A percentile compares a stretch with the other conserved stretches of the same genome.
These are phyloP conservation scores for Tychaedon coryphoeus DNA, from an alignment of 2,113 vertebrate genomes.

Conservation along the genomic window DNA sequence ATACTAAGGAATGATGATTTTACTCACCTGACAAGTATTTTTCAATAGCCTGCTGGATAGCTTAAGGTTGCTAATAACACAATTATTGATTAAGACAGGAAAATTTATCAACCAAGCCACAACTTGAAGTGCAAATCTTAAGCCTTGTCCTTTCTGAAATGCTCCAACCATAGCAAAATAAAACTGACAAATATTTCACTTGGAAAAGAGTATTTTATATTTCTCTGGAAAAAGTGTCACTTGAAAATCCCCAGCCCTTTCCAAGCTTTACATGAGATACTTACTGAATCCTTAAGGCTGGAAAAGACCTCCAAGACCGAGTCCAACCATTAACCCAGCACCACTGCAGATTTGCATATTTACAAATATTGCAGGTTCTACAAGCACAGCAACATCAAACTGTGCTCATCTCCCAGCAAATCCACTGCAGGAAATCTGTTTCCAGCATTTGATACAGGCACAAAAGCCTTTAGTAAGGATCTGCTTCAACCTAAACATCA, in stretches of 20 bases:
- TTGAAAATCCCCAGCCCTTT: neutral
- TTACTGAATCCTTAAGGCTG: neutral
- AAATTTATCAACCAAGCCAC: neutral
- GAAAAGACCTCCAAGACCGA: neutral
- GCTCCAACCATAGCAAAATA: neutral
- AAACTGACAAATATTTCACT: neutral
- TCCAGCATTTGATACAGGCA: neutral
- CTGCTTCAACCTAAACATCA: neutral
- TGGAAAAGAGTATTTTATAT: neutral
- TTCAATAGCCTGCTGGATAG: neutral
- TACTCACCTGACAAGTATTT: neutral
- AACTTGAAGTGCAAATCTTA: neutral
- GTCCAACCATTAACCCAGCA: neutral
- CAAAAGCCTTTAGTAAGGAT: neutral
- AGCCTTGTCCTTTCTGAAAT: neutral
- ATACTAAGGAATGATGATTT: neutral
- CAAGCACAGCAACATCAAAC: neutral
- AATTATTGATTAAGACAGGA: neutral
- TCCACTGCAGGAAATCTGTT: neutral
- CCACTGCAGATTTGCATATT: accelerated
- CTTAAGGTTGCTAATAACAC: neutral
- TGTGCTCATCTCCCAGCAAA: neutral
- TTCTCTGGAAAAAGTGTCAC: neutral
- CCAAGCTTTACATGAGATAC: neutral
- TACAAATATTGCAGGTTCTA: neutral